Percentiles rank a stretch among this genome's conserved stretches.
phyloP scores from a whole-genome alignment of 2,113 vertebrate genomes.

The Nyctereutes procyonoides region DNA sequence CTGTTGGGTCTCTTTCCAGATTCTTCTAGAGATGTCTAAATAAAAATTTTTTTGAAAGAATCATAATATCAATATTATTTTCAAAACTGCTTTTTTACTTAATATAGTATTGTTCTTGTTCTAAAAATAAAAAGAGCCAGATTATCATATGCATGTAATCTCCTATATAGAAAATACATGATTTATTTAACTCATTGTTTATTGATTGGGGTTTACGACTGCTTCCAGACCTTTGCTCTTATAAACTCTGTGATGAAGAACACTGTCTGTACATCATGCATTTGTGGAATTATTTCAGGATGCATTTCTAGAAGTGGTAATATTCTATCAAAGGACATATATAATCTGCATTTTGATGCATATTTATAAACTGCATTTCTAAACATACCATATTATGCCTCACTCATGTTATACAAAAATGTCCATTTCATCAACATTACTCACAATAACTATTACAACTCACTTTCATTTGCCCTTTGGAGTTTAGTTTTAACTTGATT shows the following conservation, averaged over 20 bases:
- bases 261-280: neutral
- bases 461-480: neutral
- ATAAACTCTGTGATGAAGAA: neutral
- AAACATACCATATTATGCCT: neutral
- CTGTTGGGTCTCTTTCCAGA: neutral
- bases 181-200: constrained; percentile 45
- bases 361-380: constrained; percentile 2
- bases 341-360: neutral
- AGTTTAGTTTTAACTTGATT: neutral
- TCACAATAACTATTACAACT: neutral
- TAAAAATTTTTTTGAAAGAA: neutral
- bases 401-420: neutral
- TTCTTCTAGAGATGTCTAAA: neutral
- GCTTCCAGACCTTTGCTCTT: neutral
- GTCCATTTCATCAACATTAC: neutral
- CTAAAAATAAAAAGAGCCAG: constrained; percentile 27
- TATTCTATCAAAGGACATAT: neutral
- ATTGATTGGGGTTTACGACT: constrained; percentile 21
- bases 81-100: neutral
- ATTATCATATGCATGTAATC: neutral
- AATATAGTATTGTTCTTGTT: constrained; percentile 13
- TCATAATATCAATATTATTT: constrained; percentile 19
- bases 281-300: constrained; percentile 6
- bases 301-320: constrained; percentile 21
- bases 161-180: neutral